Base-by-base conservation (phyloP, 2,888 invertebrate species). In the Cactoblastis cactorum region DNA sequence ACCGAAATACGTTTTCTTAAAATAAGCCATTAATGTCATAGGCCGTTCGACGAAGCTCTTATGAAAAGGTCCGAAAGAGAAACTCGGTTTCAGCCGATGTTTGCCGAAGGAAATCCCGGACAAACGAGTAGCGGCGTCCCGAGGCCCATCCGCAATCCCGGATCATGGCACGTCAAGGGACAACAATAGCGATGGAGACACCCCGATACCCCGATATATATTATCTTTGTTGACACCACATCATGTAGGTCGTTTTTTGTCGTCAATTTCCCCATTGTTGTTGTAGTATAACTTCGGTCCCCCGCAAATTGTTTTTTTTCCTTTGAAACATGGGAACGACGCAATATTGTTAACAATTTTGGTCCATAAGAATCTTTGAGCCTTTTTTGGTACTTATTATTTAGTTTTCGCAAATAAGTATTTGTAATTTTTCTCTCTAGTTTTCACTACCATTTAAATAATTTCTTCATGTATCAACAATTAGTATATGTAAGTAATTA, bases 51-150 rank as follows among this genome's bases (percentile, higher is more conserved):
- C 77, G 80, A 77, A 80, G 82, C 79, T 80, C 81, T 82, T 75
- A 75, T 79, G 80, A 77, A 80, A 82, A 83, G 84, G 84, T 80
- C 82, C 80, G 80, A 82, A 17, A 37, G 37, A 80, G 83, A 83
- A 85, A 83, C 80, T 80, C 78, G 83, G 82, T 77, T 80, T 80
- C 74, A 75, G 81, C 69, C 78, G 79, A 78, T 85, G 86, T 87
- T 87, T 88, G 82, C 83, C 76, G 74, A 82, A 78, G 87, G 83
- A 83, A 83, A 82, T 82, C 75, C 80, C 80, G 80, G 83, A 87
- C 86, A 87, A 87, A 86, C 85, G 83, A 85, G 81, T 63, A 64
- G 71, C 71, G 72, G 83, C 85, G 81, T 63, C 65, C 71, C 70
- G 72, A 9, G 28, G 28, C 8, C 22, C 8, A 69, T 62, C 68